phyloP scores from a whole-genome alignment of 2,797 vertebrate species.

The Galago senegalensis region DNA sequence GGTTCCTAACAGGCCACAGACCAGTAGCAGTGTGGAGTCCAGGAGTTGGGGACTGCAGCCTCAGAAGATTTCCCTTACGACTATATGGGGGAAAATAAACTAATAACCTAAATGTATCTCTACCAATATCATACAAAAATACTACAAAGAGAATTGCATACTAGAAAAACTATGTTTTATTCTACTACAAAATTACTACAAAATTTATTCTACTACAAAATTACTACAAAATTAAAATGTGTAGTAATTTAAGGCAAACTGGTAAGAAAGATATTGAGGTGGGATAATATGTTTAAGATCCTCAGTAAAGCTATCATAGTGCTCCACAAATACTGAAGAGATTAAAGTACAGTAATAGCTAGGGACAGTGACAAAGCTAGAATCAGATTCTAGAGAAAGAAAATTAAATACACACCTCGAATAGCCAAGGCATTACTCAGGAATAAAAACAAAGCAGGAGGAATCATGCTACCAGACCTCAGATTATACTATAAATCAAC shows the following conservation, averaged over 20 bases:
- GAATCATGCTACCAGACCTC: too few species aligned
- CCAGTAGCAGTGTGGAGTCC: too few species aligned
- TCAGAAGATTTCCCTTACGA: not conserved
- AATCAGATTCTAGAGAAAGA: slow-evolving; percentile 7
- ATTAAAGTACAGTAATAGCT: not conserved
- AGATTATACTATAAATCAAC: too few species aligned
- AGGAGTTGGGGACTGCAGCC: not conserved
- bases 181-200: slow-evolving; percentile 27
- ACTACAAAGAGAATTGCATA: not conserved
- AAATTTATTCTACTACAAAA: not conserved
- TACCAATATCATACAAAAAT: not conserved
- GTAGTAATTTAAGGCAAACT: not conserved
- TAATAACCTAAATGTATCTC: slow-evolving; percentile 27
- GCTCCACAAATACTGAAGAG: not conserved
- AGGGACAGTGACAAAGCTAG: not conserved
- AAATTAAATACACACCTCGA: not conserved
- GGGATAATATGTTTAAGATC: not conserved
- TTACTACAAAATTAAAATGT: slow-evolving; percentile 44
- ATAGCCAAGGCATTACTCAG: too few species aligned
- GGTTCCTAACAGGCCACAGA: too few species aligned
- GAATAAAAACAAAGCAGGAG: too few species aligned
- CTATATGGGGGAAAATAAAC: not conserved
- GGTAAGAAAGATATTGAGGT: not conserved
- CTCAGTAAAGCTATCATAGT: not conserved
- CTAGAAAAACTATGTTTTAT: not conserved